Evolutionary conservation across 1,140 invertebrate genomes (phyloP).

Genomic region (Antheraea mylitta): DNA sequence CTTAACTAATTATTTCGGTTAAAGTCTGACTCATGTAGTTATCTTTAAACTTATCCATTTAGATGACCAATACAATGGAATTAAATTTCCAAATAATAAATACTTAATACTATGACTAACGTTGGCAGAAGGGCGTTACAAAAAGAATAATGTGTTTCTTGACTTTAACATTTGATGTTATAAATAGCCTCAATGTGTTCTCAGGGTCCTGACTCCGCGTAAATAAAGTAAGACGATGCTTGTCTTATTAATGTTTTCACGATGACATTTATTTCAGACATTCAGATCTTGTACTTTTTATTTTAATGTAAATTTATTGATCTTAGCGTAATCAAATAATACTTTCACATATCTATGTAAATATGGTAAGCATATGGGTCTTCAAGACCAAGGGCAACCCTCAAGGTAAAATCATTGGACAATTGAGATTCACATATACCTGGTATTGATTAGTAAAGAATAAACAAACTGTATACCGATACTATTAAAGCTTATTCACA

Average conservation of each 20-base stretch:
- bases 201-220: slow-evolving; percentile 18
- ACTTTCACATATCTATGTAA: neutral
- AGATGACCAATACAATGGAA: neutral
- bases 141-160: slow-evolving; percentile 11
- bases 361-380: slow-evolving; percentile 29
- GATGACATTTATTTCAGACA: slow-evolving; percentile 15
- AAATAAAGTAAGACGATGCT: slow-evolving; percentile 18
- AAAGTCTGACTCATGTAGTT: neutral
- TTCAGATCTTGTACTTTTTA: neutral
- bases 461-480: neutral
- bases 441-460: neutral
- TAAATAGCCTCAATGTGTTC: slow-evolving; percentile 16
- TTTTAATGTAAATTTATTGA: neutral
- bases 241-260: slow-evolving; percentile 14
- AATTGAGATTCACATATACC: neutral
- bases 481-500: slow-evolving; percentile 16
- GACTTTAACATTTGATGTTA: slow-evolving; percentile 11
- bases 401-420: slow-evolving; percentile 22
- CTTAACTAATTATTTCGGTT: neutral
- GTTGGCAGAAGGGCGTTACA: slow-evolving; percentile 8
- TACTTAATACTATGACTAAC: slow-evolving; percentile 13
- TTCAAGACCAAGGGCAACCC: slow-evolving; percentile 30
- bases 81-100: neutral
- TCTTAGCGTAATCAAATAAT: neutral
- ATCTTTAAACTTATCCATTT: slow-evolving; percentile 1